Base-by-base conservation (phyloP, 1,140 invertebrate species). In the Ceratitis capitata region DNA sequence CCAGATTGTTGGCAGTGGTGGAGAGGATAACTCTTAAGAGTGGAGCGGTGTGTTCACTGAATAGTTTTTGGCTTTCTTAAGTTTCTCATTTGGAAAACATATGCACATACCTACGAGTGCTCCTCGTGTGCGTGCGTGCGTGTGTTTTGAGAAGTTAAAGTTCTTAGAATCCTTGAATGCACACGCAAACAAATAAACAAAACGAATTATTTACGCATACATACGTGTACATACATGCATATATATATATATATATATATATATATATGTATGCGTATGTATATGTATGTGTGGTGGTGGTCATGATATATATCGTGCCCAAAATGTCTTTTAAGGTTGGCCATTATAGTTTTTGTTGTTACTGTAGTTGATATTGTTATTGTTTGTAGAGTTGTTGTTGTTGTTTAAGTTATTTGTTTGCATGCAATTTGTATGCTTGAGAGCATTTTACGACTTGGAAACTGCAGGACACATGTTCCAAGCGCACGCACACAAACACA, bases 111-210 rank as follows among this genome's bases (percentile, higher is more conserved):
- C n/a, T n/a, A n/a, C n/a, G n/a, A n/a, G n/a, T n/a, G n/a, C n/a
- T n/a, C n/a, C n/a, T n/a, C n/a, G n/a, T n/a, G 51, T 14, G 51
- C 32, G 19, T 53, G 53, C 82, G 53, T 85, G 74, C 74, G 45
- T 74, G 39, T 85, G 69, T 78, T 26, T 78, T 78, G 42, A 39
- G 42, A 49, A 74, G 56, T 74, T 85, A 84, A 85, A 84, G 85
- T 83, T 85, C 61, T 85, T 85, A 85, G 51, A 74, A 84, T 82
- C 85, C 85, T 74, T 85, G 82, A 85, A 47, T 84, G 85, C 82
- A 85, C 85, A 85, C 58, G 82, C 82, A 85, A 85, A 85, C 85
- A 85, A 83, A 85, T 85, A 85, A 85, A 84, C 82, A 85, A 85
- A 69, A 58, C 58, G 49, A 49, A 35, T 47, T 84, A 84, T n/a